phyloP scores from a whole-genome alignment of 2,797 vertebrate species.

The Cottoperca gobio region DNA sequence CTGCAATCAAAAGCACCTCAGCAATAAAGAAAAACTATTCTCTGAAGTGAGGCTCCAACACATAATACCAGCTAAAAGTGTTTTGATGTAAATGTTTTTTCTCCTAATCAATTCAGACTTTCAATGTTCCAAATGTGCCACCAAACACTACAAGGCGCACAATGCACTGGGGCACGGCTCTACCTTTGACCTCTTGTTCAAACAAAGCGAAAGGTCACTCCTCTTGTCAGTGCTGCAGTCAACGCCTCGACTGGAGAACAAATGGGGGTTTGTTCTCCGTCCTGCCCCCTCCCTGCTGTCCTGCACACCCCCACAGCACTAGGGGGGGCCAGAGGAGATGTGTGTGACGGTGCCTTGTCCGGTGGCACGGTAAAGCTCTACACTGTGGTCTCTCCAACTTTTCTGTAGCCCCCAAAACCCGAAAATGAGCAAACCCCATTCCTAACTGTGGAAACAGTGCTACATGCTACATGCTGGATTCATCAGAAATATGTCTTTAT shows the following conservation, averaged over 20 bases:
- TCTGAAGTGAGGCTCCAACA: not conserved
- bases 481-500: slow-evolving; percentile 4
- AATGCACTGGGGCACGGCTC: slow-evolving; percentile 75
- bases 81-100: slow-evolving; percentile 27
- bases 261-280: slow-evolving; percentile 77
- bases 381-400: slow-evolving; percentile 26
- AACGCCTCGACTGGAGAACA: slow-evolving; percentile 74
- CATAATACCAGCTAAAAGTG: not conserved
- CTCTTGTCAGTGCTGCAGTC: slow-evolving; percentile 76
- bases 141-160: slow-evolving; percentile 80
- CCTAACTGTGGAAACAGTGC: slow-evolving; percentile 7
- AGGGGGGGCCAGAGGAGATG: slow-evolving; percentile 52
- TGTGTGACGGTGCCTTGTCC: slow-evolving; percentile 52
- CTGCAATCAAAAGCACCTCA: not conserved
- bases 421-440: slow-evolving; percentile 11
- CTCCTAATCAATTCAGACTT: slow-evolving; percentile 34
- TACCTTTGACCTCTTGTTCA: slow-evolving; percentile 82
- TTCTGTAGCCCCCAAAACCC: not conserved
- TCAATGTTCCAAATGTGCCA: slow-evolving; percentile 67
- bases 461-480: not conserved
- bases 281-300: slow-evolving; percentile 60
- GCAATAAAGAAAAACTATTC: not conserved
- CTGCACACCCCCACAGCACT: slow-evolving; percentile 64
- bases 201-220: slow-evolving; percentile 78
- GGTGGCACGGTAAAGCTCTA: slow-evolving; percentile 26